Conservation (phyloP, 2,113 vertebrate genomes). For the Motacilla alba region DNA sequence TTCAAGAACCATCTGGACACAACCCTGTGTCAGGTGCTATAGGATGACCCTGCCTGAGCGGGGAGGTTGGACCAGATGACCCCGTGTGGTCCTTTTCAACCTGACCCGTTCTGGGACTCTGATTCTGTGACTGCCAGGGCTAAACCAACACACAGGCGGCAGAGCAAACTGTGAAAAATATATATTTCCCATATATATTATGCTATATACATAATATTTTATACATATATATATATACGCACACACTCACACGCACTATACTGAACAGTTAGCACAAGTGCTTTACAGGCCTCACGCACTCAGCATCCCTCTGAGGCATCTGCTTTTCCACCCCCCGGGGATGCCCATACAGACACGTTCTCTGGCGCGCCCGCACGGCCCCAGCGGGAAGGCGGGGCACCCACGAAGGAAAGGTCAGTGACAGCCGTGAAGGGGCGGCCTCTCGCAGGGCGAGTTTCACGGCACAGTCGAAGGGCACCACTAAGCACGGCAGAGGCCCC, state of each 20-base stretch:
- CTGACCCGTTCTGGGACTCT: neutral
- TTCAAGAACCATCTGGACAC: neutral
- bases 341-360: neutral
- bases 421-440: neutral
- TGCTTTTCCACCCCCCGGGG: neutral
- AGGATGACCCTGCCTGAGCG: neutral
- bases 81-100: neutral
- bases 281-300: neutral
- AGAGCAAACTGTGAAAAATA: neutral
- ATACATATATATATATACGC: too few relatives aligned
- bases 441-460: accelerated
- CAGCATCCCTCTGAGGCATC: neutral
- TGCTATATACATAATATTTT: neutral
- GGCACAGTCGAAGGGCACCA: too few relatives aligned
- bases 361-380: accelerated
- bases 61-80: neutral
- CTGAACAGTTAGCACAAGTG: accelerated
- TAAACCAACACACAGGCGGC: neutral
- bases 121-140: too few relatives aligned
- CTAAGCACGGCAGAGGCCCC: neutral
- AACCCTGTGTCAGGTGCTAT: neutral
- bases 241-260: too few relatives aligned
- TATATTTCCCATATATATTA: neutral
- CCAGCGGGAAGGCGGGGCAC: accelerated
- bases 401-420: neutral